phyloP scores from a whole-genome alignment of 1,140 invertebrate genomes.

The Diuraphis noxia region DNA sequence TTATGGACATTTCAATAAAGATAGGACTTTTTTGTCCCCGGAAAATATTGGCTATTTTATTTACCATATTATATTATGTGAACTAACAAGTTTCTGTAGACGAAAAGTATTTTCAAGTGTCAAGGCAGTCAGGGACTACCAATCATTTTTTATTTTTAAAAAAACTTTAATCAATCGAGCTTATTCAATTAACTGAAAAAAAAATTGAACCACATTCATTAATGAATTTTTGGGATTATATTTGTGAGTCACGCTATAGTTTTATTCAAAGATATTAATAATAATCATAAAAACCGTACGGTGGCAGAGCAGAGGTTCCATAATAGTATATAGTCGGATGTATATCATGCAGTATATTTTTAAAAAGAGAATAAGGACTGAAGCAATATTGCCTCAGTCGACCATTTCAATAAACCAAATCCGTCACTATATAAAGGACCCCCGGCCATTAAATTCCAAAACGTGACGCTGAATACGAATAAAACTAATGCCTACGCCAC shows the following conservation, averaged over 20 bases:
- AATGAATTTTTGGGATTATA: no score
- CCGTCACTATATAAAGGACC: not conserved
- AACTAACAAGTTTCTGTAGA: no score
- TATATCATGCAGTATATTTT: not conserved
- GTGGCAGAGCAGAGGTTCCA: not conserved
- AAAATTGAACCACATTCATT: not conserved
- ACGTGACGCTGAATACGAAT: conserved; percentile 31
- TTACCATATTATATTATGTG: no score
- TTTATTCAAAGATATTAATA: not conserved
- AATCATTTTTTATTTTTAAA: no score
- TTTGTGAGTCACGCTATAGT: not conserved
- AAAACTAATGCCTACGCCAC: conserved; percentile 17
- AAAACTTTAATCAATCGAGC: not conserved
- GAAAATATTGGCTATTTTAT: no score
- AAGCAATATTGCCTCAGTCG: conserved; percentile 12
- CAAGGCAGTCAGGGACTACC: no score
- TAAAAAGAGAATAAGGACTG: not conserved
- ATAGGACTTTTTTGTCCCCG: no score
- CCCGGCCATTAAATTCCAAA: not conserved
- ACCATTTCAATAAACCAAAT: conserved; percentile 29
- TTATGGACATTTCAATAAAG: no score
- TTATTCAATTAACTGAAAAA: not conserved
- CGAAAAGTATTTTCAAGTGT: no score
- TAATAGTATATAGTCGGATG: not conserved
- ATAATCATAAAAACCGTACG: not conserved